Percentiles rank a stretch among this genome's conserved stretches.
These are phyloP conservation scores for Tachystola acroxantha DNA, from an alignment of 2,888 invertebrate genomes.

Conservation along the genomic window DNA sequence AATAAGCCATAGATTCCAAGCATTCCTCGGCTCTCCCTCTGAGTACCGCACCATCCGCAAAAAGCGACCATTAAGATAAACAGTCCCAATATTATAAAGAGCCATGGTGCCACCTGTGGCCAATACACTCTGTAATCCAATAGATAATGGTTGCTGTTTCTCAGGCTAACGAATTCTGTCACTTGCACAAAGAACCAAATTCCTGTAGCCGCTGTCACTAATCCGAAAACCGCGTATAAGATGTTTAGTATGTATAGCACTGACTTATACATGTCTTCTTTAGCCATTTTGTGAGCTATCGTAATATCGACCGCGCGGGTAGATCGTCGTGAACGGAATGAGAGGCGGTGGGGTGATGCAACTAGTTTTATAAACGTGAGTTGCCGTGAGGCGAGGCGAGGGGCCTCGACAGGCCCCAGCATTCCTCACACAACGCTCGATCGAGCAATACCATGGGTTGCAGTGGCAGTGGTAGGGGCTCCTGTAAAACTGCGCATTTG, in stretches of 20 bases:
- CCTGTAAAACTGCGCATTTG: too few species aligned
- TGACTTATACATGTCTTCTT: conserved; percentile 61
- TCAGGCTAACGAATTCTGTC: conserved; percentile 57
- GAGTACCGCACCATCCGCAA: conserved; percentile 67
- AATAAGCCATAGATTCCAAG: conserved; percentile 61
- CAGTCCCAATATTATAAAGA: conserved; percentile 61
- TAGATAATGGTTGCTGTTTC: conserved; percentile 67
- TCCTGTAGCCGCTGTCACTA: conserved; percentile 62
- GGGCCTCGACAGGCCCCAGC: background rate
- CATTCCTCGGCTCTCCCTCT: conserved; percentile 56
- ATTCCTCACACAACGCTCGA: background rate
- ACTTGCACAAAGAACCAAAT: conserved; percentile 73
- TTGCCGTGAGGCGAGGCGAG: conserved; percentile 20
- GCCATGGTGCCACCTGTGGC: conserved; percentile 73
- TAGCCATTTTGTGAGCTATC: too few species aligned
- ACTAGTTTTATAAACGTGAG: conserved; percentile 60
- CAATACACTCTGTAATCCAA: conserved; percentile 69
- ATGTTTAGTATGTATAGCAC: conserved; percentile 63
- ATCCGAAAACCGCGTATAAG: conserved; percentile 63
- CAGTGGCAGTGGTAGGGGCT: too few species aligned
- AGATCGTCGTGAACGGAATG: conserved; percentile 54
- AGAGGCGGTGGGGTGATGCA: conserved; percentile 46
- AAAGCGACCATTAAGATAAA: conserved; percentile 61
- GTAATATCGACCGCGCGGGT: conserved; percentile 41
- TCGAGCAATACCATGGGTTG: too few species aligned